Base-by-base conservation (phyloP, 2,888 invertebrate genomes). In the Laothoe populi region DNA sequence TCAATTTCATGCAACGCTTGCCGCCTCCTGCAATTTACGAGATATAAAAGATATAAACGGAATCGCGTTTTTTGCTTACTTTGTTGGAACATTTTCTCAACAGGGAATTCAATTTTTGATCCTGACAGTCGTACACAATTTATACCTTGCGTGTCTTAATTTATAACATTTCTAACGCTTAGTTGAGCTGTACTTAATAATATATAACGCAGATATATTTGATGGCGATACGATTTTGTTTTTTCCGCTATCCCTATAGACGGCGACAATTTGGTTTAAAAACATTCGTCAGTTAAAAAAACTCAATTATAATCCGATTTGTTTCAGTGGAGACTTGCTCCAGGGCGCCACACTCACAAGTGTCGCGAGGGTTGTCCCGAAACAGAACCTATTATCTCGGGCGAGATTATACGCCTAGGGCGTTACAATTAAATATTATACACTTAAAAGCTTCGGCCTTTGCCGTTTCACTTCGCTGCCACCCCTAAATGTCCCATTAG, bases 391-490 rank as follows among this genome's bases (percentile, higher is more conserved):
- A 93, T 93, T 93, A 93, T 93, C 93, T 87, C 88, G 86, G 92
- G 93, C 87, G 92, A 92, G 93, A 93, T 93, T 93, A 93, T 93
- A 84, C 93, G 92, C 93, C 93, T 90, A 91, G 92, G 93, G 93
- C 93, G 90, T 92, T 86, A 93, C 93, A 93, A 93, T 93, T 93
- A 92, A 92, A 92, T 92, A 92, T 92, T 92, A 92, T 92, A 92
- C 92, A 92, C 91, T 92, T 92, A 92, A 92, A 92, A 92, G 93
- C 93, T 91, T 91, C 92, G 92, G 89, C 91, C 91, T 92, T 92
- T 92, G 91, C 92, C 90, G 90, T 92, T 92, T 92, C 90, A 91
- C 90, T 90, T 88, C 86, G 87, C 87, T 92, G 91, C 87, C 92
- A 92, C 91, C 92, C 92, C 90, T 92, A 92, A 92, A 92, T 92